A percentile compares a stretch with the other conserved stretches of the same genome.
These are phyloP conservation scores for Lepilemur septentrionalis DNA, from an alignment of 2,797 vertebrate species.

Conservation along the genomic window DNA sequence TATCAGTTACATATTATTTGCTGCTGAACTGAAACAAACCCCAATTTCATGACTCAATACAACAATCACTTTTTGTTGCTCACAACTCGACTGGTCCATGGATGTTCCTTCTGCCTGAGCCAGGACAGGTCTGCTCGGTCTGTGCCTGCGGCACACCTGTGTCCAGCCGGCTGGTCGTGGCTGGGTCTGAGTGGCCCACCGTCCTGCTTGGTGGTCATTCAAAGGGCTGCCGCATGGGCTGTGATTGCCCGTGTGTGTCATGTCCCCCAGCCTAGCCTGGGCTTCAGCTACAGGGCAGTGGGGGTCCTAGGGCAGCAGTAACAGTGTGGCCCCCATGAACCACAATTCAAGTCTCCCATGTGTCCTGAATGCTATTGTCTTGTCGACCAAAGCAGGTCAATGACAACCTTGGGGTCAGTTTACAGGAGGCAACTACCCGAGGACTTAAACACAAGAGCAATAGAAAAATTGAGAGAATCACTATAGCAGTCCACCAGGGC, in stretches of 20 bases:
- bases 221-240: rapidly evolving
- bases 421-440: rapidly evolving
- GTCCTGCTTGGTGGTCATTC: rapidly evolving
- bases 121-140: rapidly evolving
- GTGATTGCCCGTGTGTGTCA: rapidly evolving
- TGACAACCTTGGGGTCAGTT: background rate
- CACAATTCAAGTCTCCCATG: background rate
- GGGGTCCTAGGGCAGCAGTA: no score
- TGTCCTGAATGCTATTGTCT: background rate
- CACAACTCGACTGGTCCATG: background rate
- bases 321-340: rapidly evolving
- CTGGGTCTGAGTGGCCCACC: rapidly evolving
- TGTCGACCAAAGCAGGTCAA: background rate
- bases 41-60: background rate
- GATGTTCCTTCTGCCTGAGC: no score
- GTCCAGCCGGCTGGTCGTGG: rapidly evolving
- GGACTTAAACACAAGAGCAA: no score
- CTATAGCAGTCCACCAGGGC: rapidly evolving
- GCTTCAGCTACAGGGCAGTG: background rate
- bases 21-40: background rate
- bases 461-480: no score
- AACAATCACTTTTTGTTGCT: background rate
- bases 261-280: rapidly evolving
- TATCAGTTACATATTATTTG: background rate
- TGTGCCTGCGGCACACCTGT: rapidly evolving